Base-by-base conservation (phyloP, 2,113 vertebrate genomes). In the Gymnocephalus cernua region DNA sequence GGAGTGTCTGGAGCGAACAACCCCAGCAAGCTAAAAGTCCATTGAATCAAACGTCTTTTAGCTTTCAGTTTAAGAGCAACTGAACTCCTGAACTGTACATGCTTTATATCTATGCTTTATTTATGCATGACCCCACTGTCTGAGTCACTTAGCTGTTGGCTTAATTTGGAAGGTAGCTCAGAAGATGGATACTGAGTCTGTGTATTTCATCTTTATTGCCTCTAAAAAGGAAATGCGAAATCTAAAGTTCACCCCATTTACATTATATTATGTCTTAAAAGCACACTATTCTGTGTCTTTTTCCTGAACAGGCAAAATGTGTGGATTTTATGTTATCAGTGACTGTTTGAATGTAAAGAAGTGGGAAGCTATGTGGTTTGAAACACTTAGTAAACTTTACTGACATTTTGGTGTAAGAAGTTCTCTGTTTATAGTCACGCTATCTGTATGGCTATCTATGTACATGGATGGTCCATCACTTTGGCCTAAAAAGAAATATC, bases 221-320 rank as follows among this genome's bases (percentile, higher is more conserved):
- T 50, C 58, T 56, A 45, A 65, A 80, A 44, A 16, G 29, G 9
- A 44, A 77, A 8, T 13, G 21, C 32, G 21, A 72, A 74, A 35
- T 3, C 16, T 1, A 15, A 70, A 25, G 15, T 32, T 75, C 27
- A 62, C 0, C 21, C 38, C 14, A 6, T 65, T 51, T 45, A 45
- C 18, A 69, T 65, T 14, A 35, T 21, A 14, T 53, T 6, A 29
- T 19, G 21, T 59, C 15, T 47, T 14, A 62, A 76, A 41, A 59
- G 13, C 9, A 18, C 6, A 58, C 59, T 19, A 48, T 48, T 63
- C 18, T 47, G 18, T 72, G 23, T 58, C 44, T 54, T 88, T 74
- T 84, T 82, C 63, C 57, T 82, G 53, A 48, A 57, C 59, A 61
- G 69, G 63, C 78, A 2, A 82, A 86, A 90, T 48, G 48, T 63